A percentile compares a stretch with the other conserved stretches of the same genome.
These are phyloP conservation scores for Aethes cnicana DNA, from an alignment of 2,888 invertebrate species.

Conservation along the genomic window DNA sequence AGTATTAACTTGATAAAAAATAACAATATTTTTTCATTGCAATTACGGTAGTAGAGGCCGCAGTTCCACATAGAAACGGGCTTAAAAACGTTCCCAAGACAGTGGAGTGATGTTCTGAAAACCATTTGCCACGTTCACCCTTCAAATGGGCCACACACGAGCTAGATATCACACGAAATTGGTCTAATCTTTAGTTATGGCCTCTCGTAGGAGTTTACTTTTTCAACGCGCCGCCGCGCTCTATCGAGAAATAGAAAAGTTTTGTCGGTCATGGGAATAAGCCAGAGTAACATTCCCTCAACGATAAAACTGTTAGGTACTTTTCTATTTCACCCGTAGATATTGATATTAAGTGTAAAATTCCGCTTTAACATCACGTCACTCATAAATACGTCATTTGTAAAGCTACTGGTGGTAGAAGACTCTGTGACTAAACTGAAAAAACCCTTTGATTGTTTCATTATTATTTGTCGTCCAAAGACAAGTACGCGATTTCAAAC, in stretches of 20 bases:
- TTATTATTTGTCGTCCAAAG: no score
- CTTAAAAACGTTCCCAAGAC: constrained; percentile 46
- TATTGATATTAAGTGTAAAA: neutral
- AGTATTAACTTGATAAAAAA: neutral
- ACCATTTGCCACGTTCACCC: constrained; percentile 57
- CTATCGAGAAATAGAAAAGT: constrained; percentile 35
- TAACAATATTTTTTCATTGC: constrained; percentile 9
- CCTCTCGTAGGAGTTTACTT: constrained; percentile 51
- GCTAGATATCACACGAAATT: constrained; percentile 59
- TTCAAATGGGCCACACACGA: constrained; percentile 56
- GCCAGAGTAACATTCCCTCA: constrained; percentile 17
- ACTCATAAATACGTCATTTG: no score
- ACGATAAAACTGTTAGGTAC: constrained; percentile 26
- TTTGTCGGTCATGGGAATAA: constrained; percentile 32
- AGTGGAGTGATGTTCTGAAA: constrained; percentile 54
- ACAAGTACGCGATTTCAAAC: no score
- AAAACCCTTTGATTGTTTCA: no score
- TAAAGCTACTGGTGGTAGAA: no score
- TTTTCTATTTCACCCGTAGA: neutral
- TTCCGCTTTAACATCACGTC: neutral
- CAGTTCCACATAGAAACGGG: constrained; percentile 41
- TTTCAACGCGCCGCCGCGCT: constrained; percentile 39
- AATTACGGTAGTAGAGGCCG: constrained; percentile 26
- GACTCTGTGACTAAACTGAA: no score
- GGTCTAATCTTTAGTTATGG: constrained; percentile 68